Percentiles rank a stretch among this genome's conserved stretches.
phyloP scores from a whole-genome alignment of 2,888 invertebrate species.

The Cephus nigrinus region DNA sequence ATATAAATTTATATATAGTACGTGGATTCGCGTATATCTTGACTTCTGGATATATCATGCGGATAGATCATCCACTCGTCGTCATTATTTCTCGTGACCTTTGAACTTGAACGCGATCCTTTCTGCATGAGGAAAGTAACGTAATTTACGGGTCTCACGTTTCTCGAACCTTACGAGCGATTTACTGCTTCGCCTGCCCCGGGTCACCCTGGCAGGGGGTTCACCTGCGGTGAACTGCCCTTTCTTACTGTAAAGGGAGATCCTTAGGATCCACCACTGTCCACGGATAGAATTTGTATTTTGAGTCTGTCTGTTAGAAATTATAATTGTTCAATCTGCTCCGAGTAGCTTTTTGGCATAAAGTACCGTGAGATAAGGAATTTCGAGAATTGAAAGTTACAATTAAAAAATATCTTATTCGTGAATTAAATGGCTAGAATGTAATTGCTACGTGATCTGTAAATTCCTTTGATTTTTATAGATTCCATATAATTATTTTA shows the following conservation, averaged over 20 bases:
- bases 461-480: no score
- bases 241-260: background rate
- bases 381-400: background rate
- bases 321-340: background rate
- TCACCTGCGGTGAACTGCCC: conserved; percentile 7
- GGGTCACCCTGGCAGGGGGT: conserved; percentile 58
- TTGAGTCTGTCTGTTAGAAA: background rate
- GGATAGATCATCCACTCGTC: conserved; percentile 53
- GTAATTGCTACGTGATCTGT: no score
- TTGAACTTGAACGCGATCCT: conserved; percentile 53
- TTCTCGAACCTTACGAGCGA: conserved; percentile 50
- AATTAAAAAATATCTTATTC: background rate
- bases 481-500: no score
- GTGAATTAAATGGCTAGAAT: background rate
- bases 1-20: background rate
- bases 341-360: background rate
- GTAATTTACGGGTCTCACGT: conserved; percentile 60
- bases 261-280: background rate
- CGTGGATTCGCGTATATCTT: background rate
- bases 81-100: conserved; percentile 56
- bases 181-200: conserved; percentile 56
- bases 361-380: background rate
- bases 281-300: background rate
- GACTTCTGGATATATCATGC: conserved; percentile 46
- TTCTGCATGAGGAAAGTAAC: conserved; percentile 55